These are phyloP conservation scores for Tichodroma muraria DNA, from an alignment of 2,113 vertebrate genomes.

Conservation along the genomic window DNA sequence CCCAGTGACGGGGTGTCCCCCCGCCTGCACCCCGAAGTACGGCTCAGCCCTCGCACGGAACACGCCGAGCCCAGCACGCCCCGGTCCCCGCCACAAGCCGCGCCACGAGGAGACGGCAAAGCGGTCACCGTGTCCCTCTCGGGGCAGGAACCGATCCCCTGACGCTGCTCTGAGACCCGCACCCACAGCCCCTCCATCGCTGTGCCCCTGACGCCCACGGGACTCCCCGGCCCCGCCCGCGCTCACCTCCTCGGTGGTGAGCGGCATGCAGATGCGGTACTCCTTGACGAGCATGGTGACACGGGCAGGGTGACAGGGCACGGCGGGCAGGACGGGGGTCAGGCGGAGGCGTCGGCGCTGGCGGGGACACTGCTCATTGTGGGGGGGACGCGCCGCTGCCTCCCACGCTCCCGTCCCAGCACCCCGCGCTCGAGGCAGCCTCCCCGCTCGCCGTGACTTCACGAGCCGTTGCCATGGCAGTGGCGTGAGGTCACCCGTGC, in stretches of 20 bases:
- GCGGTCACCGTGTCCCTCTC: background rate
- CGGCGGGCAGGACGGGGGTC: background rate
- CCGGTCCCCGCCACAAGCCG: background rate
- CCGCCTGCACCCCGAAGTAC: background rate
- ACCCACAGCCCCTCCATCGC: accelerated
- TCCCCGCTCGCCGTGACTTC: constrained; percentile 21
- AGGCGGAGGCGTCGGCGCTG: background rate
- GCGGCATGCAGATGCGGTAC: constrained; percentile 91
- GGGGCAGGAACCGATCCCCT: accelerated
- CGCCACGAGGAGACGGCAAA: background rate
- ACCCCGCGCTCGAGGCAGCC: background rate
- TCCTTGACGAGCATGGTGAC: constrained; percentile 87
- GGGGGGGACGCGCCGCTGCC: background rate
- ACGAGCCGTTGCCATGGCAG: constrained; percentile 44
- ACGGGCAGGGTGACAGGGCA: background rate
- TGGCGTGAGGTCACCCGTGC: constrained; percentile 40
- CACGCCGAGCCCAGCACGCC: background rate
- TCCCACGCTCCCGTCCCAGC: background rate
- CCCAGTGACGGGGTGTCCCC: background rate
- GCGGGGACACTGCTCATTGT: background rate
- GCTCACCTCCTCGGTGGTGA: constrained; percentile 90
- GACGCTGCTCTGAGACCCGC: background rate
- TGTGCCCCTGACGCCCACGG: background rate
- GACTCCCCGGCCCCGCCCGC: background rate
- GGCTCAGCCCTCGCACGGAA: accelerated